A percentile compares a stretch with the other conserved stretches of the same genome.
Evolutionary conservation across 2,888 invertebrate species (phyloP).

Genomic region (Corythucha ciliata): DNA sequence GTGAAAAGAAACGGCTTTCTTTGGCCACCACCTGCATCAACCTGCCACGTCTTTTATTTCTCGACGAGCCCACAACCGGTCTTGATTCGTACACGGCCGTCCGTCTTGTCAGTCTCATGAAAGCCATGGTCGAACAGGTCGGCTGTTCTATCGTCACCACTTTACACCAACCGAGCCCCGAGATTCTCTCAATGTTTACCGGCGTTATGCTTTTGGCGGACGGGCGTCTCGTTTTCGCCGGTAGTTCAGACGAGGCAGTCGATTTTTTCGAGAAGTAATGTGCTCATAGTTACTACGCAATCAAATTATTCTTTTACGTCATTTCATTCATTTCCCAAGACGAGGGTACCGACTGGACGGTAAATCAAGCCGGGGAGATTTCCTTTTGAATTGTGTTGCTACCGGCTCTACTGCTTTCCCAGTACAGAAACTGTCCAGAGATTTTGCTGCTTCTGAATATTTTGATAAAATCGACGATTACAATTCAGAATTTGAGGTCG

Average conservation of each 20-base stretch:
- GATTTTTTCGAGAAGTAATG: conserved; percentile 61
- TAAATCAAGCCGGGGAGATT: conserved; percentile 84
- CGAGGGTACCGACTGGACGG: conserved; percentile 66
- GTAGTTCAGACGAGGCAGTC: conserved; percentile 55
- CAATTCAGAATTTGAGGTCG: neutral
- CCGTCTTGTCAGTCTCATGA: conserved; percentile 63
- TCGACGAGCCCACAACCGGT: conserved; percentile 90
- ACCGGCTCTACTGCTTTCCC: conserved; percentile 60
- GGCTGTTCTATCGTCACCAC: conserved; percentile 85
- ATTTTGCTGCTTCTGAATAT: conserved; percentile 62
- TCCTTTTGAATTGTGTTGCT: conserved; percentile 74
- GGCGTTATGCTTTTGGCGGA: conserved; percentile 71
- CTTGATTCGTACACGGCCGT: conserved; percentile 86
- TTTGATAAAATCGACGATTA: conserved; percentile 5
- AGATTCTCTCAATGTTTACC: conserved; percentile 75
- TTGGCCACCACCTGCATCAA: conserved; percentile 88
- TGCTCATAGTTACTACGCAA: neutral
- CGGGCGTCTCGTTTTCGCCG: conserved; percentile 77
- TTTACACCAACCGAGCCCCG: conserved; percentile 89
- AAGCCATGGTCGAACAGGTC: conserved; percentile 54
- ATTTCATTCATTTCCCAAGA: conserved; percentile 42
- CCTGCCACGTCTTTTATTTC: conserved; percentile 83
- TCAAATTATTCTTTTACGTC: neutral
- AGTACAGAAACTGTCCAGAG: conserved; percentile 63
- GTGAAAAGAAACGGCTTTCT: conserved; percentile 83